Evolutionary conservation across 2,113 vertebrate species (phyloP).

Genomic region (Nymphicus hollandicus): DNA sequence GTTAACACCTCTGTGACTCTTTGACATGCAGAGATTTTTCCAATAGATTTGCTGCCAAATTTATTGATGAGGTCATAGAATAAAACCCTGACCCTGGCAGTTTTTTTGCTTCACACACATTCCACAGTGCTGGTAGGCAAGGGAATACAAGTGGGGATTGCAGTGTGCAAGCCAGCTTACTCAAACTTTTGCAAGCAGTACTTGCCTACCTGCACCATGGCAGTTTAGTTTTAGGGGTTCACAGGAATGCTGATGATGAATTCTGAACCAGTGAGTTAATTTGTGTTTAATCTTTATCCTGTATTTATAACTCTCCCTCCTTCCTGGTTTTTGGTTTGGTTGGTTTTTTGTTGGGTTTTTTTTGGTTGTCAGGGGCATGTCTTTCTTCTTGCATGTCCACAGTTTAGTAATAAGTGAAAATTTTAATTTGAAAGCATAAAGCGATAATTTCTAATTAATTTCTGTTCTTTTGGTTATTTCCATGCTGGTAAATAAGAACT

Average conservation of each 20-base stretch:
- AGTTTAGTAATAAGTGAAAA: not conserved
- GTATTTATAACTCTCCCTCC: not conserved
- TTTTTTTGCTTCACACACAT: not conserved
- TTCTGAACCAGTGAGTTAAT: not conserved
- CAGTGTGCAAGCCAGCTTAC: not conserved
- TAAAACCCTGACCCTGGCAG: not conserved
- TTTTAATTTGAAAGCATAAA: not conserved
- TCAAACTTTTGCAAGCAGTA: not conserved
- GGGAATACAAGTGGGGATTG: not conserved
- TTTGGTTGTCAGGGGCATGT: not conserved
- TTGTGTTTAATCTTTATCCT: not conserved
- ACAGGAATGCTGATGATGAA: not conserved
- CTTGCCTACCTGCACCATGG: not conserved
- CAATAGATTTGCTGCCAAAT: not conserved
- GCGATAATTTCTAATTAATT: not conserved
- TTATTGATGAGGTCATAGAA: not conserved
- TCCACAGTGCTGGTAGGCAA: not conserved
- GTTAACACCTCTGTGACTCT: not conserved
- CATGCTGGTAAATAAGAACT: not conserved
- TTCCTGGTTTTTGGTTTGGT: not conserved
- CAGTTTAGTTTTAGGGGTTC: not conserved
- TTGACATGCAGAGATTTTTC: not conserved
- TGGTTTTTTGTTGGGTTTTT: not conserved
- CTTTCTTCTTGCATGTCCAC: not conserved
- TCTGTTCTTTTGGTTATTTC: not conserved